Base-by-base conservation (phyloP, 1,140 invertebrate genomes). In the Diabrotica virgifera region DNA sequence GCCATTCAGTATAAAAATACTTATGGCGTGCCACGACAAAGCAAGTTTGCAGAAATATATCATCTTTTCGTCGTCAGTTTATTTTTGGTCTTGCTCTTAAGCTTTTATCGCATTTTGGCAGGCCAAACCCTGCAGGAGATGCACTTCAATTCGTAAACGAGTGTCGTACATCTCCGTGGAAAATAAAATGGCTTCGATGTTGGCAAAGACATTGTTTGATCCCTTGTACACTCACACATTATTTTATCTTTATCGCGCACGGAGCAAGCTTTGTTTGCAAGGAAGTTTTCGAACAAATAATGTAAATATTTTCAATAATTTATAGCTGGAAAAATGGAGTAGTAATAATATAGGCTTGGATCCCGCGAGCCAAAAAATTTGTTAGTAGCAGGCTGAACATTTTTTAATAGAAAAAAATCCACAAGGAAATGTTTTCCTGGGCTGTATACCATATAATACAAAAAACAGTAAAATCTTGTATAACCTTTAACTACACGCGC, bases 201-300 rank as follows among this genome's bases (percentile, higher is more conserved):
- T 66, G 65, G 38, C 59, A 46, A 65, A 66, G 69, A 68, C 66
- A 66, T 66, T 70, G 69, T 70, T 70, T 70, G 68, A 70, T 70
- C 60, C 59, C 53, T 38, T 46, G 40, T 46, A n/a, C 6, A 46
- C 40, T 8, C n/a, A 46, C n/a, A 46, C 40, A 46, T 46, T 46
- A 46, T 46, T 46, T 46, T 4, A 10, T n/a, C 40, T 46, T 46
- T 46, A 46, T 46, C 40, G 40, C 8, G n/a, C n/a, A n/a, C 8
- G 0, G n/a, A 6, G 40, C 40, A 46, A 46, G n/a, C 40, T 10
- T 46, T 46, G 24, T 24, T 24, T 24, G 24, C 24, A 24, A 24
- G 24, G 24, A 24, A 24, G 24, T 24, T 24, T 24, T 24, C 24
- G 24, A 24, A 24, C 24, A 24, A 24, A 24, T 24, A 24, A 24